Conservation (phyloP, 2,888 invertebrate genomes). For the Ochropleura leucogaster region DNA sequence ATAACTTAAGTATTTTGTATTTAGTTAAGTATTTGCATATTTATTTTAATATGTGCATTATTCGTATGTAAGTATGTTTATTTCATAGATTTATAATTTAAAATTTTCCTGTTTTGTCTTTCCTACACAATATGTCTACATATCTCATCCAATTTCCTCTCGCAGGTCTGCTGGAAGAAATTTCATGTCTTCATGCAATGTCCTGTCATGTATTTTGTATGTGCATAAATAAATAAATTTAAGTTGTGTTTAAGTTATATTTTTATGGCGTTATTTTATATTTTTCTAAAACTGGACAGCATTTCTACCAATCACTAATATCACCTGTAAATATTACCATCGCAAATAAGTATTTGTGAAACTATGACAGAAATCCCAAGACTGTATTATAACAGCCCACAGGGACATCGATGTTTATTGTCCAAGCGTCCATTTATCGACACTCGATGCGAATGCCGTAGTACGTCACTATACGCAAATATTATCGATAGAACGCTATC, state of each 20-base stretch:
- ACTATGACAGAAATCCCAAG: slow-evolving; percentile 50
- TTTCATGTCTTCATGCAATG: too few relatives aligned
- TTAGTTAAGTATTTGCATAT: neutral
- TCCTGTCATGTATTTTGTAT: too few relatives aligned
- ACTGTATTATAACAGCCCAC: slow-evolving; percentile 2
- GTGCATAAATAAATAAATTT: too few relatives aligned
- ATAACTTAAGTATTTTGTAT: neutral
- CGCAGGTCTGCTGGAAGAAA: too few relatives aligned
- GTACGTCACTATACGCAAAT: slow-evolving; percentile 43
- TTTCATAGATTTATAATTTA: too few relatives aligned
- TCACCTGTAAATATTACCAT: neutral
- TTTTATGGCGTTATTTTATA: neutral
- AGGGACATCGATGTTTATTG: slow-evolving; percentile 28
- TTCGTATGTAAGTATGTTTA: too few relatives aligned
- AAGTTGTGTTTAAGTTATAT: too few relatives aligned
- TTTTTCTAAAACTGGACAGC: neutral
- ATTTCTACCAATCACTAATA: neutral
- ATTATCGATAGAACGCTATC: slow-evolving; percentile 49
- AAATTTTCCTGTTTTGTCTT: too few relatives aligned
- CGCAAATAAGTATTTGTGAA: slow-evolving; percentile 23
- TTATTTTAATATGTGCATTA: too few relatives aligned
- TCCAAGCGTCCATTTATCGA: slow-evolving; percentile 40
- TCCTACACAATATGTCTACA: too few relatives aligned
- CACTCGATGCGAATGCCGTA: slow-evolving; percentile 16
- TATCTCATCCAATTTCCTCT: too few relatives aligned